Conservation (phyloP, 2,113 vertebrate genomes). For the Agapornis roseicollis region DNA sequence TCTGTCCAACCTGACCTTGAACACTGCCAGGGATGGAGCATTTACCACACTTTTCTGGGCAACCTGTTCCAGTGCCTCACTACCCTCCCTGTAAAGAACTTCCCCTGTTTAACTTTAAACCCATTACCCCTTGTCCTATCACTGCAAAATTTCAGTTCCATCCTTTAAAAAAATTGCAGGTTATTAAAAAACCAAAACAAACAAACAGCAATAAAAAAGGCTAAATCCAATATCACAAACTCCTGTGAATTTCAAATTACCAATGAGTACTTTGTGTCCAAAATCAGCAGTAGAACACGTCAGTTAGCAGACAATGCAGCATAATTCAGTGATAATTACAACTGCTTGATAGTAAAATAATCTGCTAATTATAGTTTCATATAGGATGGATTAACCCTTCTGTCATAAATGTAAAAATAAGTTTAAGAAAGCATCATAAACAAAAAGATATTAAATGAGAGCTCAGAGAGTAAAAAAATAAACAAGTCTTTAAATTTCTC, state of each 20-base stretch:
- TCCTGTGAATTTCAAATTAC: neutral
- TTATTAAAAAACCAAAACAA: neutral
- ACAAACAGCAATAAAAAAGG: no score
- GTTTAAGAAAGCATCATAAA: neutral
- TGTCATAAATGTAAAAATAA: neutral
- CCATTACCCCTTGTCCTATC: neutral
- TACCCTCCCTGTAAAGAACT: neutral
- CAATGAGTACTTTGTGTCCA: neutral
- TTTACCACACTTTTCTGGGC: neutral
- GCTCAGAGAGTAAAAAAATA: neutral
- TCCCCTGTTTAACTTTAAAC: neutral
- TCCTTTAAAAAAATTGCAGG: neutral
- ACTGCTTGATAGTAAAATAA: neutral
- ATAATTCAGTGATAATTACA: neutral
- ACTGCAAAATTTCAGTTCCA: neutral
- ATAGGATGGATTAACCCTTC: neutral
- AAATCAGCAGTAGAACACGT: rapidly evolving
- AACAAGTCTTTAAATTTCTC: neutral
- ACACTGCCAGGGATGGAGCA: neutral
- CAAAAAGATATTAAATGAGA: neutral
- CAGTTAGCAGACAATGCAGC: neutral
- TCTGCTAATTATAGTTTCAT: neutral
- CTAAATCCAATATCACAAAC: neutral
- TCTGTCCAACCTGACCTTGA: neutral
- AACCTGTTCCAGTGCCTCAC: neutral